phyloP scores from a whole-genome alignment of 1,140 invertebrate species.

The Papilio polytes region DNA sequence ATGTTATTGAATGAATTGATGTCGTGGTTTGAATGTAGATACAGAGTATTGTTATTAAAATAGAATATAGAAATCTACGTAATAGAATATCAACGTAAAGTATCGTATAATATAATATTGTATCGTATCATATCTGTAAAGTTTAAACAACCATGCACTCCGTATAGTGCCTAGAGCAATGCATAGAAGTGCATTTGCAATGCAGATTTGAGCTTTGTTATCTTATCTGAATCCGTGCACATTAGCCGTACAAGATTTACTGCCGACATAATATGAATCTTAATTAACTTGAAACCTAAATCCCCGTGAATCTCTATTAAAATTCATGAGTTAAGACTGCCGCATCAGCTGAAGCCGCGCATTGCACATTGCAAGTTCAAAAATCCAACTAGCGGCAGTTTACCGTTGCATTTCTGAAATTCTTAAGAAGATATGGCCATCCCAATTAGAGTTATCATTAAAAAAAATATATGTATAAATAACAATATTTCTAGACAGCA shows the following conservation, averaged over 20 bases:
- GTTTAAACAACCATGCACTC: constrained; percentile 2
- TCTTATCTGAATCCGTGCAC: constrained; percentile 30
- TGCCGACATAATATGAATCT: constrained; percentile 33
- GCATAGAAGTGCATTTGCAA: constrained; percentile 30
- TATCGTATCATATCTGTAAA: not conserved
- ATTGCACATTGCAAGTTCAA: constrained; percentile 8
- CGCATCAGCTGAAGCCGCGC: not conserved
- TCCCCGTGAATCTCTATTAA: constrained; percentile 14
- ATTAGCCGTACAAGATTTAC: constrained; percentile 35
- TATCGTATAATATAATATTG: not conserved
- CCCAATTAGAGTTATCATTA: too few species aligned
- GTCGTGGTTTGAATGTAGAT: too few species aligned
- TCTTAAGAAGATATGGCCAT: too few species aligned
- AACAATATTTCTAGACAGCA: too few species aligned
- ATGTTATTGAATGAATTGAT: too few species aligned
- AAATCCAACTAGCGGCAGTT: not conserved
- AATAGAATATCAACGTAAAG: too few species aligned
- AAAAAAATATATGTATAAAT: too few species aligned
- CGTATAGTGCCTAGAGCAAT: constrained; percentile 6
- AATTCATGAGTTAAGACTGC: constrained; percentile 32
- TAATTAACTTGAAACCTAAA: constrained; percentile 37
- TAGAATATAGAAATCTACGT: too few species aligned
- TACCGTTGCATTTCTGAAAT: too few species aligned
- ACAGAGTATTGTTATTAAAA: too few species aligned
- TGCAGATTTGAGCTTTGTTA: constrained; percentile 33